Evolutionary conservation across 2,888 invertebrate species (phyloP).

Genomic region (Drosophila imparisetae): DNA sequence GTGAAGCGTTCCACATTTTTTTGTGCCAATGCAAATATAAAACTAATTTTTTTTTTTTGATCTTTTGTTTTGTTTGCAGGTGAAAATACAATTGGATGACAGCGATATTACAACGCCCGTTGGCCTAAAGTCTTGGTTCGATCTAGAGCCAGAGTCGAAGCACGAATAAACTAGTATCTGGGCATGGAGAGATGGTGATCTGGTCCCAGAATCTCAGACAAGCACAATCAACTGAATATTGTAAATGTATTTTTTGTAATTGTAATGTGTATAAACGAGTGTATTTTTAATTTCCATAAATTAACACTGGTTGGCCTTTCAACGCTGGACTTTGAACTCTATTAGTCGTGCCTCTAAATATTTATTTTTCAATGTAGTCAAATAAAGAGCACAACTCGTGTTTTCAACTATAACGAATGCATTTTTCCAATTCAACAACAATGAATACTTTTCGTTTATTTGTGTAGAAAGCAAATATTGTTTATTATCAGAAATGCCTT

Average conservation of each 20-base stretch:
- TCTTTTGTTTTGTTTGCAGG: conserved; percentile 55
- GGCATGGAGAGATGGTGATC: not conserved
- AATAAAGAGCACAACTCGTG: conserved; percentile 62
- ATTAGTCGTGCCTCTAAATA: conserved; percentile 70
- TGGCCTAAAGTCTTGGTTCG: conserved; percentile 83
- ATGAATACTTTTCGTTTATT: not conserved
- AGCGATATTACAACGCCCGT: conserved; percentile 80
- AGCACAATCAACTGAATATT: conserved; percentile 62
- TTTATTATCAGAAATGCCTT: not conserved
- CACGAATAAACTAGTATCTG: conserved; percentile 90
- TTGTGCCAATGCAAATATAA: not conserved
- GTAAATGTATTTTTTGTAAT: conserved; percentile 49
- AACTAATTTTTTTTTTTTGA: not conserved
- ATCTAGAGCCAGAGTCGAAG: conserved; percentile 83
- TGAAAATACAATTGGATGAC: conserved; percentile 80
- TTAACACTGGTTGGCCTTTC: conserved; percentile 32
- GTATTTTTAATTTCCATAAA: conserved; percentile 50
- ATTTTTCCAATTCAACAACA: conserved; percentile 1
- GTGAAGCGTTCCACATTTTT: conserved; percentile 89
- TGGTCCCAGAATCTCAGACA: conserved; percentile 17
- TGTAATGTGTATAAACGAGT: conserved; percentile 44
- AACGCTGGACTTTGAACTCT: conserved; percentile 56
- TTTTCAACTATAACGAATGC: conserved; percentile 48
- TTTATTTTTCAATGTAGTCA: conserved; percentile 58
- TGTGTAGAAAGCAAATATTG: not conserved